Evolutionary conservation across 53 echinoderm and acorn worm genomes (phyloP).

Genomic region (Astropecten irregularis): DNA sequence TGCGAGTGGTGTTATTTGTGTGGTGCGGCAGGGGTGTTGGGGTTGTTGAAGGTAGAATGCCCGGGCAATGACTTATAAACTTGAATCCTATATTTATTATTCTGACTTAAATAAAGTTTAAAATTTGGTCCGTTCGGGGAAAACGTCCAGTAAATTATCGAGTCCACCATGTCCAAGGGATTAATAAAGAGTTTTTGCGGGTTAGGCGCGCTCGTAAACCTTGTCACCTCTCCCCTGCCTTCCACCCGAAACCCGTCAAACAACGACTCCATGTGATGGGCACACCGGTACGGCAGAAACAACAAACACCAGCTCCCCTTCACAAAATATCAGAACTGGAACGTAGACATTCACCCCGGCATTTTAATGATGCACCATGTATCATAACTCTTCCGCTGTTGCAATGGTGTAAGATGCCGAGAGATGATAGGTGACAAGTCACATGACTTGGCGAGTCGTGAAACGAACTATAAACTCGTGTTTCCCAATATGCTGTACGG

Average conservation of each 20-base stretch:
- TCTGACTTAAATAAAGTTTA: background rate
- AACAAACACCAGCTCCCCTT: slow-evolving; percentile 23
- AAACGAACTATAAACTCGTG: too few relatives aligned
- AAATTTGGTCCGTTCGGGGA: background rate
- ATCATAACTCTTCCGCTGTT: too few relatives aligned
- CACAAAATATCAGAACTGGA: too few relatives aligned
- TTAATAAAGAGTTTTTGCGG: slow-evolving; percentile 39
- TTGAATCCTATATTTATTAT: too few relatives aligned
- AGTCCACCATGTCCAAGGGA: background rate
- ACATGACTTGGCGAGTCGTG: too few relatives aligned
- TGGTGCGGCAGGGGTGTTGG: too few relatives aligned
- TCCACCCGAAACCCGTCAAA: too few relatives aligned
- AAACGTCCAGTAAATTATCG: background rate
- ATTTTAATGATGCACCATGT: background rate
- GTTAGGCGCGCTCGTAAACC: slow-evolving; percentile 15
- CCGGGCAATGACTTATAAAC: slow-evolving; percentile 25
- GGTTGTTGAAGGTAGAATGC: background rate
- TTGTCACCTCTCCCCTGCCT: background rate
- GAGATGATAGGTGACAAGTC: too few relatives aligned
- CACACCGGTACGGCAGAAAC: slow-evolving; percentile 35
- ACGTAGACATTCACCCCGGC: too few relatives aligned
- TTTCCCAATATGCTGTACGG: too few relatives aligned
- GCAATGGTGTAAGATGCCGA: too few relatives aligned
- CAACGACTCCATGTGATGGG: slow-evolving; percentile 18
- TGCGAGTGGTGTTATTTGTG: too few relatives aligned